Percentiles rank a stretch among this genome's conserved stretches.
phyloP scores from a whole-genome alignment of 2,888 invertebrate genomes.

The Incurvaria masculella region DNA sequence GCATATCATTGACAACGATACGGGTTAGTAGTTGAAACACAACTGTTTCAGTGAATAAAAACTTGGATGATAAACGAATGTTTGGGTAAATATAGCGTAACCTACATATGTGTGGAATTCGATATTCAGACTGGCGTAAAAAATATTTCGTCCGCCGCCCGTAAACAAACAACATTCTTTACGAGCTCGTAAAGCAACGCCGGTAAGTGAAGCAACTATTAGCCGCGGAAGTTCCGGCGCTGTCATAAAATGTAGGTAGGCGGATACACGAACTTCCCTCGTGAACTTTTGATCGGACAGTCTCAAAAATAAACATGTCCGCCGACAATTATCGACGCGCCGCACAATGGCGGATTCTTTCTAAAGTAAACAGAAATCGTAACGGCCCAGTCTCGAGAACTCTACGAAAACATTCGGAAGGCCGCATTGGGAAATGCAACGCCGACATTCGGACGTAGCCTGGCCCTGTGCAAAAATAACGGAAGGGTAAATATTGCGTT shows the following conservation, averaged over 20 bases:
- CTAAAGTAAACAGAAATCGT: slow-evolving; percentile 33
- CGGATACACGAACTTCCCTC: not conserved
- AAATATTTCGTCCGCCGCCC: no score
- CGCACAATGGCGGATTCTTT: slow-evolving; percentile 36
- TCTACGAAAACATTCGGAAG: not conserved
- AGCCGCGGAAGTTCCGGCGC: not conserved
- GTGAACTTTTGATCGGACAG: not conserved
- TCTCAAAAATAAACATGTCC: slow-evolving; percentile 9
- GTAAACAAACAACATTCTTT: not conserved
- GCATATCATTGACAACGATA: no score
- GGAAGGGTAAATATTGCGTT: no score
- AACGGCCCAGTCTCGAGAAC: not conserved
- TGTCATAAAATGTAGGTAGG: not conserved
- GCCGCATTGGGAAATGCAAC: not conserved
- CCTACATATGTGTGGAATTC: no score
- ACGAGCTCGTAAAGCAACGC: not conserved
- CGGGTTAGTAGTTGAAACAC: no score
- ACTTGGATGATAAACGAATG: no score
- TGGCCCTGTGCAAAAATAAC: no score
- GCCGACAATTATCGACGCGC: slow-evolving; percentile 35
- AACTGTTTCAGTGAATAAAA: no score
- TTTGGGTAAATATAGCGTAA: no score
- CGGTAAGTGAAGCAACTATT: no score
- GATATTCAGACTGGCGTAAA: no score
- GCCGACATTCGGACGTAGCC: not conserved